Evolutionary conservation across 2,797 vertebrate genomes (phyloP), one percentile per base, ranked within the genome.

Genomic region (Crenuchus spilurus): DNA sequence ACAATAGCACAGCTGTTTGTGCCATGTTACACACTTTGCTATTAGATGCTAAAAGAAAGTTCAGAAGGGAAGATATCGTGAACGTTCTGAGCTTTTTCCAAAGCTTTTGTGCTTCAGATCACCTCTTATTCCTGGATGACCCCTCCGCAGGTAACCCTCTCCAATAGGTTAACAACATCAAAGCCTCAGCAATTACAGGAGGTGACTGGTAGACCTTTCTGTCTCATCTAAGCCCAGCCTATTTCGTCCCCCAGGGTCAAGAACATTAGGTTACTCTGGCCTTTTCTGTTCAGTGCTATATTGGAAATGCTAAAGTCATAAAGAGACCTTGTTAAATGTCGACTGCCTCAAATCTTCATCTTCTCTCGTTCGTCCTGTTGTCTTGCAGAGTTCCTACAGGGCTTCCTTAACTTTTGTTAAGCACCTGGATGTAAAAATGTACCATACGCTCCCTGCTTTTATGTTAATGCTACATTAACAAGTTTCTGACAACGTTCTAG

Each of bases 1-100:
- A 82, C 64, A 82, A 82, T 79, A 68, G 74, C 18, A 65, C 70
- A 70, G 70, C 74, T 82, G 76, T 79, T 74, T 58, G 54, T 64
- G 52, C 3, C 26, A 26, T 42, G 3, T 55, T 72, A 46, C 51
- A 51, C 41, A 37, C 42, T 37, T n/a, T n/a, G n/a, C n/a, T n/a
- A n/a, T n/a, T n/a, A 22, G 20, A 58, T 22, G 7, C 31, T 57
- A 22, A n/a, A n/a, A 26, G 16, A 33, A 57, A 20, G 54, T 33
- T 57, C 33, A 11, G n/a, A 10, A 3, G 22, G 28, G 22, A 13
- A 52, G 11, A 9, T n/a, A n/a, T n/a, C n/a, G n/a, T n/a, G n/a
- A n/a, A n/a, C n/a, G 13, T 14, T 20, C 44, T 46, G 57, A 3
- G 16, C 51, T 35, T 65, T 71, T 44, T 44, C 30, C 26, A 44